Evolutionary conservation across 2,797 vertebrate genomes (phyloP), one percentile per base, ranked within the genome.

Genomic region (Fratercula arctica): DNA sequence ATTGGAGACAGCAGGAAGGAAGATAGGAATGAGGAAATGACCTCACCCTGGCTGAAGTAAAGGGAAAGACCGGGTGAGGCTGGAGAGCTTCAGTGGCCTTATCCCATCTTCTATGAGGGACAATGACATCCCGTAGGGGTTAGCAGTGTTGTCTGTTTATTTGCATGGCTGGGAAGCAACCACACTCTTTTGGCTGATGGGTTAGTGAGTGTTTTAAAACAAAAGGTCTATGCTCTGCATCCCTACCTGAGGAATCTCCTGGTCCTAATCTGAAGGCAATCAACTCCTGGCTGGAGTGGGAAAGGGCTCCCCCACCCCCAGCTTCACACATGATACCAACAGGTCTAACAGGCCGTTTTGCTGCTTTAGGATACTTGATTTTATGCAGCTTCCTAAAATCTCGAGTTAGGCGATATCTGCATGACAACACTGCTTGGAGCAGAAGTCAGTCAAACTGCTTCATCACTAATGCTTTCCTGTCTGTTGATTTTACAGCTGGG

Each of bases 321-420:
- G n/a, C 73, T 64, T 81, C 87, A 60, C 35, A 14, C 6, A 1
- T 0, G 0, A 45, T 50, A 31, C 41, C 0, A 1, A 35, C 45
- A 57, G 41, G 33, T 46, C 3, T 5, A 39, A 31, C 29, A 31
- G 53, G 41, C 17, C 26, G 18, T 54, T 79, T 61, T 63, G 51
- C 64, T 91, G 35, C 63, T 87, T 87, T 46, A 39, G 70, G 51
- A 85, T 33, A 25, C 16, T 75, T 53, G 2, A 31, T 69, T 87
- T 85, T 54, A 61, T 77, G 83, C 56, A 46, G 23, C 43, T 73
- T 50, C 60, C 54, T 53, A 24, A 84, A 72, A 72, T 54, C 69
- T 41, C 25, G 53, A 11, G 35, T 59, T 66, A 48, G 80, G 43
- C 1, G 7, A 15, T 87, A 24, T 4, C 35, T 56, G 23, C 20